Conservation (phyloP, 1,140 invertebrate species). For the Aphaenogaster floridana region DNA sequence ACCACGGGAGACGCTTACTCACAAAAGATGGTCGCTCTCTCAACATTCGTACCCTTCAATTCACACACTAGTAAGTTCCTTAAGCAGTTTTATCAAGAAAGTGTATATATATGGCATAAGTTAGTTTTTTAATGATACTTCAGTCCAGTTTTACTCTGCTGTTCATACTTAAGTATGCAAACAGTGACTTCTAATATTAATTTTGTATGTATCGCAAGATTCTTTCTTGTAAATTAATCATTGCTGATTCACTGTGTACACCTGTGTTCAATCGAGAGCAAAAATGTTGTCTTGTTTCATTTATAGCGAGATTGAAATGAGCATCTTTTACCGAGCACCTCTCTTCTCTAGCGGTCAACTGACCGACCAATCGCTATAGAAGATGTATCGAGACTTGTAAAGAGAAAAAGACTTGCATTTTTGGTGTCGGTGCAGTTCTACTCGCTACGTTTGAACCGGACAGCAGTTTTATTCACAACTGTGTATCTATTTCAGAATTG, state of each 20-base stretch:
- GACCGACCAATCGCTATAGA: not conserved
- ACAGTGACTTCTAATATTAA: constrained; percentile 61
- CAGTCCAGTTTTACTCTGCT: constrained; percentile 7
- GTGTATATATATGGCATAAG: constrained; percentile 22
- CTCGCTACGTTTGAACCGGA: not conserved
- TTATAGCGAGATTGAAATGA: not conserved
- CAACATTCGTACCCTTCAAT: constrained; percentile 2
- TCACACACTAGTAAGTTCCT: constrained; percentile 8
- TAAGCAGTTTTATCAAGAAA: constrained; percentile 24
- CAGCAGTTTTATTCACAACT: not conserved
- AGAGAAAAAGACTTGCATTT: not conserved
- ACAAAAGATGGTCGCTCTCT: constrained; percentile 12
- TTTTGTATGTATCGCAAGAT: constrained; percentile 68
- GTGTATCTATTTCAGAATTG: not conserved
- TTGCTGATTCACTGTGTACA: not conserved
- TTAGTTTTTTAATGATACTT: constrained; percentile 7
- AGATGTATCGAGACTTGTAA: not conserved
- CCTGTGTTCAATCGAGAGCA: not conserved
- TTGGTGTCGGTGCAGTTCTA: not conserved
- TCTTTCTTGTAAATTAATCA: constrained; percentile 72
- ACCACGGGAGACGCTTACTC: constrained; percentile 24
- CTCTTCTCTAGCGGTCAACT: not conserved
- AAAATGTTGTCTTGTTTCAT: constrained; percentile 1
- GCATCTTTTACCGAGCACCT: not conserved
- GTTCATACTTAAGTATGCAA: constrained; percentile 33